Percentiles rank a stretch among this genome's conserved stretches.
phyloP scores from a whole-genome alignment of 1,140 invertebrate genomes.

The Lanistes nyassanus region DNA sequence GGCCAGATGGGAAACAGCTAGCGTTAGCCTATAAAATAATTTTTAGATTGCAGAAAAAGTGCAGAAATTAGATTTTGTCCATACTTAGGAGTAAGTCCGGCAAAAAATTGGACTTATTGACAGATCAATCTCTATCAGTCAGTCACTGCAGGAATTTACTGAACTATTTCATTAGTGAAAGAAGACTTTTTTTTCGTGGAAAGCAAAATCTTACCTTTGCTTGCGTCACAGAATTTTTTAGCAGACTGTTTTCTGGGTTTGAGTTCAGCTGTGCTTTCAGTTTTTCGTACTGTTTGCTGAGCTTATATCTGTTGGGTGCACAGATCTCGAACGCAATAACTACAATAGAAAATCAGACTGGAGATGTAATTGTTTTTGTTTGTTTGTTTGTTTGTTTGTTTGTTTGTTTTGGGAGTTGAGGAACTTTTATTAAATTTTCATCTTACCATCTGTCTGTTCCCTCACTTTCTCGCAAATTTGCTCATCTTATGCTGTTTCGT shows the following conservation, averaged over 20 bases:
- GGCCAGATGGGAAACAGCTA: no score
- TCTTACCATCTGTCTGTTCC: background rate
- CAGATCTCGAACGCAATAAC: slow-evolving; percentile 52
- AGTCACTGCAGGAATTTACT: no score
- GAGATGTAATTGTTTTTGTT: background rate
- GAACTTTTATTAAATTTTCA: background rate
- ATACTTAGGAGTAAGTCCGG: background rate
- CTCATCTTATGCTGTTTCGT: background rate
- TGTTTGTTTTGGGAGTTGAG: background rate
- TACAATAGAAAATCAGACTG: slow-evolving; percentile 22
- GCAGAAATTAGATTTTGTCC: background rate
- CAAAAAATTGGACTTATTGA: background rate
- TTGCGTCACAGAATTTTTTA: slow-evolving; percentile 36
- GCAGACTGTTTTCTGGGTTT: slow-evolving; percentile 31
- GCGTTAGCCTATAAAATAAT: background rate
- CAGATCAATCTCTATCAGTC: background rate
- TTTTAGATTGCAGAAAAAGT: background rate
- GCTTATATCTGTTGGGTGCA: slow-evolving; percentile 51
- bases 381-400: background rate
- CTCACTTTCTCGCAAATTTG: background rate
- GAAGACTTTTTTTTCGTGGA: no score
- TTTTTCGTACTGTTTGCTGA: slow-evolving; percentile 47
- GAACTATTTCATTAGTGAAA: no score
- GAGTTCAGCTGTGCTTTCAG: slow-evolving; percentile 35
- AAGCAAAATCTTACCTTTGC: slow-evolving; percentile 35